Evolutionary conservation across 2,888 invertebrate species (phyloP).

Genomic region (Lysandra coridon): DNA sequence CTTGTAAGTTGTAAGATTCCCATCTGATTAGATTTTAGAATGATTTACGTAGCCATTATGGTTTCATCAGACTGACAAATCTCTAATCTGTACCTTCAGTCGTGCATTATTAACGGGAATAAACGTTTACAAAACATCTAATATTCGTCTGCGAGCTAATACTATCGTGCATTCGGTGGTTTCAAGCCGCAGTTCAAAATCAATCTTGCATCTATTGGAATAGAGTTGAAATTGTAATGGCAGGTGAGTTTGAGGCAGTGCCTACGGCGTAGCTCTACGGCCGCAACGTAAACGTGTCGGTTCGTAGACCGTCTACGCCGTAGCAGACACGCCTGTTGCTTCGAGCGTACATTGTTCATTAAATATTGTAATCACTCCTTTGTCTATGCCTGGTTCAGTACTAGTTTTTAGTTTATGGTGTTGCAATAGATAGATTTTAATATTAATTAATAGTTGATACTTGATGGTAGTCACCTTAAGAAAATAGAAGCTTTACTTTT

Average conservation of each 20-base stretch:
- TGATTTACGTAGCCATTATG: background rate
- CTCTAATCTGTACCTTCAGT: constrained; percentile 7
- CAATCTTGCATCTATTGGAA: background rate
- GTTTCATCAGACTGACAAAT: background rate
- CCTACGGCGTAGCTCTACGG: constrained; percentile 55
- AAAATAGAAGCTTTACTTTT: too few relatives aligned
- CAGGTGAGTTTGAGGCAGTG: constrained; percentile 15
- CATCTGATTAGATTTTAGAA: background rate
- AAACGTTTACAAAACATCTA: constrained; percentile 9
- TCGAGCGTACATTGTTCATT: constrained; percentile 17
- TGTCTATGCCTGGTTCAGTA: too few relatives aligned
- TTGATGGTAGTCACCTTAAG: too few relatives aligned
- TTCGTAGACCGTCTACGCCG: constrained; percentile 59
- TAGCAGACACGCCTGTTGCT: constrained; percentile 35
- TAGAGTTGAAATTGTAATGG: constrained; percentile 11
- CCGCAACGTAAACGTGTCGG: constrained; percentile 59
- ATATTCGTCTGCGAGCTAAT: constrained; percentile 17
- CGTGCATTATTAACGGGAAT: constrained; percentile 1
- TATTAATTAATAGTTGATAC: too few relatives aligned
- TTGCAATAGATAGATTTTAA: too few relatives aligned
- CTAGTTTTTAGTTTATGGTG: too few relatives aligned
- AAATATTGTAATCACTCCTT: background rate
- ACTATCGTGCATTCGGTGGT: background rate
- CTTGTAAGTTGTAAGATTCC: too few relatives aligned
- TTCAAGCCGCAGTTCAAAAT: background rate